Evolutionary conservation across 2,888 invertebrate species (phyloP).

Genomic region (Galeruca laticollis): DNA sequence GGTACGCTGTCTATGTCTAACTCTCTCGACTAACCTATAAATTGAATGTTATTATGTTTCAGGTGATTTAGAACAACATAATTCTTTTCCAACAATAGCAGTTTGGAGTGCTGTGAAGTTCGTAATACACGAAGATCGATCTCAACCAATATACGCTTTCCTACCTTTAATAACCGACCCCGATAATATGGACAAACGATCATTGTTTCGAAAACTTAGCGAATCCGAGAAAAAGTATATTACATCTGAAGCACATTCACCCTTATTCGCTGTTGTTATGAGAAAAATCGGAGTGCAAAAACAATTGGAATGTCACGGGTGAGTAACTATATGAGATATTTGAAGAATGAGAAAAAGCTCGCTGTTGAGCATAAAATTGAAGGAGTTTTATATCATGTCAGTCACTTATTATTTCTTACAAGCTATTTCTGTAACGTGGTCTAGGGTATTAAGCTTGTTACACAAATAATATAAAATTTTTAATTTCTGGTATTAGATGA

Average conservation of each 20-base stretch:
- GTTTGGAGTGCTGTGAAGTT: conserved; percentile 94
- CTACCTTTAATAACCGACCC: conserved; percentile 87
- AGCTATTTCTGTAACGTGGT: too few relatives aligned
- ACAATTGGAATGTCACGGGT: conserved; percentile 88
- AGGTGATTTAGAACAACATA: conserved; percentile 75
- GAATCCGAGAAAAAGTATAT: conserved; percentile 71
- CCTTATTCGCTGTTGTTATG: conserved; percentile 92
- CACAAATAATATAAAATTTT: too few relatives aligned
- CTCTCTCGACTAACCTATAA: not conserved
- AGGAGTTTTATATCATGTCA: too few relatives aligned
- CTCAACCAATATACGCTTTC: conserved; percentile 77
- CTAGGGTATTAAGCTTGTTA: too few relatives aligned
- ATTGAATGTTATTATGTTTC: conserved; percentile 10
- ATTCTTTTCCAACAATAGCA: conserved; percentile 91
- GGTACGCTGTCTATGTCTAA: conserved; percentile 52
- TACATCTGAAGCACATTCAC: conserved; percentile 76
- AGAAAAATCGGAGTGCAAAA: conserved; percentile 82
- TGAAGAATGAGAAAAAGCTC: too few relatives aligned
- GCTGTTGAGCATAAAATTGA: too few relatives aligned
- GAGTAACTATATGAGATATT: conserved; percentile 39
- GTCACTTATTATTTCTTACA: too few relatives aligned
- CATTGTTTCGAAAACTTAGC: conserved; percentile 73
- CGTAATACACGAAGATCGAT: conserved; percentile 72
- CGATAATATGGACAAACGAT: conserved; percentile 80
- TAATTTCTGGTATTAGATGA: too few relatives aligned